Evolutionary conservation across 2,888 invertebrate genomes (phyloP), one percentile per base, ranked within the genome.

Genomic region (Tachina lurida): DNA sequence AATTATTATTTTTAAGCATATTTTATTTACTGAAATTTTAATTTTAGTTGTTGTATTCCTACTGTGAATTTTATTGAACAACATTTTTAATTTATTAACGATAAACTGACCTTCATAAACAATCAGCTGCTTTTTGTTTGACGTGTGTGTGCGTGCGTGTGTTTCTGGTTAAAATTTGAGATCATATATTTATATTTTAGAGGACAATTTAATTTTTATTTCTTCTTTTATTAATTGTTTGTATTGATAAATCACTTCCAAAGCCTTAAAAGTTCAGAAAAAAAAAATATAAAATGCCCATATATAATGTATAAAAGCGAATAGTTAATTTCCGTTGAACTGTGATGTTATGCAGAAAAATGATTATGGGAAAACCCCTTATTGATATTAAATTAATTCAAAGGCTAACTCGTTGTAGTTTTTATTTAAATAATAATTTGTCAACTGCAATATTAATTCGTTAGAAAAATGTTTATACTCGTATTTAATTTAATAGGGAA

Each of bases 31-130:
- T 52, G 10, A 22, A 49, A 13, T 76, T 31, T 17, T 31, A 47
- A 49, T 52, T 68, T 43, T 49, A 58, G 43, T 39, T 73, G 49
- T 73, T 65, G 31, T 45, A 22, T 60, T 73, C 58, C 71, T 79
- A 56, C 74, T 75, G 63, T 76, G 60, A 83, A 71, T 83, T 68
- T 68, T 62, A 49, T 77, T 77, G 19, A 75, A 60, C 75, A 71
- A 41, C 65, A 52, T 60, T 74, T 31, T 82, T 79, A 65, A 78
- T 86, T 75, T 79, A 76, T 83, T 73, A 65, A 68, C 80, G 52
- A 80, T 76, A 31, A 83, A 83, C 83, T 83, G 83, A 83, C 86
- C 86, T 86, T 86, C 86, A 86, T 68, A 76, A 73, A 31, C 45
- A 62, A 79, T 83, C 79, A 76, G 79, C 65, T 86, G 75, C 47